phyloP scores from a whole-genome alignment of 1,140 invertebrate genomes.

The Physella acuta region DNA sequence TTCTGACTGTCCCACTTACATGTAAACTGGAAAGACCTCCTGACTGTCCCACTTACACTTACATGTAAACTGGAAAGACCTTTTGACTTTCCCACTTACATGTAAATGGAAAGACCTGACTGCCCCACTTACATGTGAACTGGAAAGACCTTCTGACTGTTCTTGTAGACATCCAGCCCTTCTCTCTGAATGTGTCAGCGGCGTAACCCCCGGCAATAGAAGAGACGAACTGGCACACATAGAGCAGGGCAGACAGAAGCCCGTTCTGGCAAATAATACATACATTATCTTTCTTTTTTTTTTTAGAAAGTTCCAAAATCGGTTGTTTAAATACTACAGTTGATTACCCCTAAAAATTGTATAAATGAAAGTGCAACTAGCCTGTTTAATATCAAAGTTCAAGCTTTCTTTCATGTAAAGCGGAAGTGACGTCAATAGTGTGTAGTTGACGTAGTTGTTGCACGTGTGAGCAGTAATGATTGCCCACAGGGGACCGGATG shows the following conservation, averaged over 20 bases:
- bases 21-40: no score
- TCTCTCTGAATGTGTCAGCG: constrained; percentile 74
- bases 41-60: no score
- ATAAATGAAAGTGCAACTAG: neutral
- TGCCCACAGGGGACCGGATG: constrained; percentile 83
- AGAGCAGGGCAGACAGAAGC: constrained; percentile 82
- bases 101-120: no score
- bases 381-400: constrained; percentile 74
- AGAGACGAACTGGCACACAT: constrained; percentile 77
- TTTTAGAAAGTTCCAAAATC: constrained; percentile 28
- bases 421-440: constrained; percentile 89
- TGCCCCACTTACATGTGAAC: constrained; percentile 68
- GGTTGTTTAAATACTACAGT: no score
- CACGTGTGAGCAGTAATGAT: constrained; percentile 79
- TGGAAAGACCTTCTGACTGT: constrained; percentile 64
- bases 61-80: no score
- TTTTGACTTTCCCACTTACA: no score
- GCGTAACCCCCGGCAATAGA: constrained; percentile 75
- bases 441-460: constrained; percentile 92
- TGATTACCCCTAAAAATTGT: no score
- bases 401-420: constrained; percentile 90
- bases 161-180: constrained; percentile 66
- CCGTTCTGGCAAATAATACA: no score
- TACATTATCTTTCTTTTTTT: no score
- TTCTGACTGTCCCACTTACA: no score